A percentile compares a stretch with the other conserved stretches of the same genome.
phyloP scores from a whole-genome alignment of 1,140 invertebrate genomes.

The Drosophila parvula region DNA sequence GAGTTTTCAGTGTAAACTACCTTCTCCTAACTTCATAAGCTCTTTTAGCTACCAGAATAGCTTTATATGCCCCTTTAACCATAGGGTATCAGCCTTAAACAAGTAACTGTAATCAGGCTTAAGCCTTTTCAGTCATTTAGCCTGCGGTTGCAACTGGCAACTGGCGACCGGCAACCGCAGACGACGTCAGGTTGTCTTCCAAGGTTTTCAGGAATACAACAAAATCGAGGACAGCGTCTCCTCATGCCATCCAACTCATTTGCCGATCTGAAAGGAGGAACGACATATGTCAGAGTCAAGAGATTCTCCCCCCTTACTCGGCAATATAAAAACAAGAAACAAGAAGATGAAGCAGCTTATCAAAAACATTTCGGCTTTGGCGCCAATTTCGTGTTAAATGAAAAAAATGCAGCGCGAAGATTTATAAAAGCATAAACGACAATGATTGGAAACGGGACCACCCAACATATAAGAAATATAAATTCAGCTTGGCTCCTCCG shows the following conservation, averaged over 20 bases:
- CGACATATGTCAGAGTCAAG: conserved; percentile 65
- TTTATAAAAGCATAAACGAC: conserved; percentile 55
- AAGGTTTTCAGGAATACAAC: conserved; percentile 18
- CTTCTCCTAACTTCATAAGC: too few relatives aligned
- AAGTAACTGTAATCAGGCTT: conserved; percentile 66
- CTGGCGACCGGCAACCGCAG: conserved; percentile 41
- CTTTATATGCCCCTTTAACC: background rate
- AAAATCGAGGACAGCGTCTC: conserved; percentile 48
- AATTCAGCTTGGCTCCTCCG: conserved; percentile 36
- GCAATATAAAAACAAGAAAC: background rate
- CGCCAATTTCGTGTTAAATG: conserved; percentile 65
- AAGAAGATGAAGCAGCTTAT: conserved; percentile 57
- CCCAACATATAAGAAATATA: conserved; percentile 42
- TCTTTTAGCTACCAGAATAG: background rate
- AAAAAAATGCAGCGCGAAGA: conserved; percentile 47
- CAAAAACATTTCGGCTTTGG: conserved; percentile 76
- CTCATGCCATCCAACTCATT: conserved; percentile 53
- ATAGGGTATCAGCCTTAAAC: conserved; percentile 16
- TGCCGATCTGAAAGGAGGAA: conserved; percentile 28
- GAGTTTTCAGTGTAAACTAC: too few relatives aligned
- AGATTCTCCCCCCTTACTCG: background rate
- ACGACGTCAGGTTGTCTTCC: conserved; percentile 50
- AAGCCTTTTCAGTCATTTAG: conserved; percentile 45
- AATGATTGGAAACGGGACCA: conserved; percentile 56
- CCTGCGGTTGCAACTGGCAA: conserved; percentile 49